Evolutionary conservation across 2,113 vertebrate genomes (phyloP).

Genomic region (Chaenocephalus aceratus): DNA sequence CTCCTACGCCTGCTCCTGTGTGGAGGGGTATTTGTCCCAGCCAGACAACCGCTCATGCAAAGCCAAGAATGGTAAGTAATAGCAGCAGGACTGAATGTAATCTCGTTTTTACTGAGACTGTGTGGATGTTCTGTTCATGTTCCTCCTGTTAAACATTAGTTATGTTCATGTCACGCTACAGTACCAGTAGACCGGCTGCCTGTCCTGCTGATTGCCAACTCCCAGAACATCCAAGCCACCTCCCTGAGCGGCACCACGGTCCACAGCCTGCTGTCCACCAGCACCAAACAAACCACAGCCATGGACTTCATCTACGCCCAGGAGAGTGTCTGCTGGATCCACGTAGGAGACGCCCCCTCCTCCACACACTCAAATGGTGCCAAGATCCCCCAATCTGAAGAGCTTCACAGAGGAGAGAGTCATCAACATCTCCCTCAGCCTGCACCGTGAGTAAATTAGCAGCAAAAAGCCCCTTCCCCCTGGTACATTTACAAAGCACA

Average conservation of each 20-base stretch:
- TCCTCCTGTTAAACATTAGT: background rate
- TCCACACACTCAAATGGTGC: conserved; percentile 95
- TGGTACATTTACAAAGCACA: background rate
- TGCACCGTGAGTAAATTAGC: conserved; percentile 91
- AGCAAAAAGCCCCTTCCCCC: background rate
- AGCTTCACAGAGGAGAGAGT: conserved; percentile 91
- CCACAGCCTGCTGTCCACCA: conserved; percentile 90
- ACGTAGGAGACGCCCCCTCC: conserved; percentile 90
- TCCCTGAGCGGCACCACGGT: conserved; percentile 90
- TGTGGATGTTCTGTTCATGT: conserved; percentile 4
- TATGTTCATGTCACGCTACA: conserved; percentile 36
- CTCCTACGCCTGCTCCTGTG: conserved; percentile 92
- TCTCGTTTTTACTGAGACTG: background rate
- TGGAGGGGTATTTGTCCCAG: conserved; percentile 94
- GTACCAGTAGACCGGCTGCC: conserved; percentile 93
- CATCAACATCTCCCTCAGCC: conserved; percentile 96
- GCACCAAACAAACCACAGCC: conserved; percentile 95
- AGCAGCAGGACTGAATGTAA: background rate
- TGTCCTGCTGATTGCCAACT: conserved; percentile 95
- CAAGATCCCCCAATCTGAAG: conserved; percentile 94
- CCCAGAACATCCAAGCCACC: conserved; percentile 96
- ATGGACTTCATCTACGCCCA: conserved; percentile 96
- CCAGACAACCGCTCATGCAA: conserved; percentile 98
- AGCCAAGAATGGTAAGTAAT: conserved; percentile 92
- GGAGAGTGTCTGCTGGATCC: conserved; percentile 97